Conservation (phyloP, 2,888 invertebrate species). For the Magallana nippona region DNA sequence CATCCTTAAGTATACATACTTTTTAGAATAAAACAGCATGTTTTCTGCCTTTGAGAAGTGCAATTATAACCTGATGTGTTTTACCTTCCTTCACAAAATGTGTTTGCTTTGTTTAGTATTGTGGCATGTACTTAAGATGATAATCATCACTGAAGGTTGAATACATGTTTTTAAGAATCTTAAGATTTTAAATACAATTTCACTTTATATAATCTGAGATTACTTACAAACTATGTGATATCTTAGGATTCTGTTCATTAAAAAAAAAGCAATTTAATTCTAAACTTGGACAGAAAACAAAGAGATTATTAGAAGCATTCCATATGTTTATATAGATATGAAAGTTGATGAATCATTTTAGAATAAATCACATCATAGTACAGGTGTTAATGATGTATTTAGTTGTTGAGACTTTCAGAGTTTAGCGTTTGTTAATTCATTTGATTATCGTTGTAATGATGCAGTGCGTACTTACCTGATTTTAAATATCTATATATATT, state of each 20-base stretch:
- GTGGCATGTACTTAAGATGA: neutral
- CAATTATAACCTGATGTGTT: neutral
- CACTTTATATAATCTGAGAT: conserved; percentile 1
- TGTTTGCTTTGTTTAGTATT: neutral
- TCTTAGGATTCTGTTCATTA: neutral
- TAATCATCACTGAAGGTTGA: neutral
- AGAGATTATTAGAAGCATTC: no score
- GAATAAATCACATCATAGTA: neutral
- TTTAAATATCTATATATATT: no score
- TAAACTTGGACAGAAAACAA: no score
- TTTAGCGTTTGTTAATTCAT: neutral
- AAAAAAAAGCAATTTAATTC: neutral
- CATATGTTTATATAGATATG: no score
- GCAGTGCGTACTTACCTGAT: no score
- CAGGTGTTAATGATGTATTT: neutral
- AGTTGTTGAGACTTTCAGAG: conserved; percentile 13
- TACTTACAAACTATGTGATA: neutral
- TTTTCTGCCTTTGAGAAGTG: neutral
- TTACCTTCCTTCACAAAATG: neutral
- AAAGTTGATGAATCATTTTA: no score
- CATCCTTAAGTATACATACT: neutral
- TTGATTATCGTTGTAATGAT: neutral
- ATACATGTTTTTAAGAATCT: neutral
- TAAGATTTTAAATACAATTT: neutral
- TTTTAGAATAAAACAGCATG: neutral